phyloP scores from a whole-genome alignment of 2,888 invertebrate genomes.

The Coremacera marginata region DNA sequence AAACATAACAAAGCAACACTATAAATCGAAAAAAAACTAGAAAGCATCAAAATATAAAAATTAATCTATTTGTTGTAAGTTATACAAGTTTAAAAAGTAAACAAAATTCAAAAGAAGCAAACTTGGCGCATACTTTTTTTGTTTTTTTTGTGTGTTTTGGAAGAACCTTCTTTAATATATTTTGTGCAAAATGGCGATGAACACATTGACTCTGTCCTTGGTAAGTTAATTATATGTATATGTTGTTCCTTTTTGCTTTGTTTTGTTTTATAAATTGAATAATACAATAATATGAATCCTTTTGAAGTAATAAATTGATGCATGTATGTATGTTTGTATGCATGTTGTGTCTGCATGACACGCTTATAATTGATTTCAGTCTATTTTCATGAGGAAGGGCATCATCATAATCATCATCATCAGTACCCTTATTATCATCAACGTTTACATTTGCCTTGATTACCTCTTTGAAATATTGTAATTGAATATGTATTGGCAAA shows the following conservation, averaged over 20 bases:
- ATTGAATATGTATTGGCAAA: neutral
- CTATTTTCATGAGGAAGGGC: neutral
- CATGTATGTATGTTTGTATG: neutral
- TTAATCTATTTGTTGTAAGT: neutral
- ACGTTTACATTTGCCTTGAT: neutral
- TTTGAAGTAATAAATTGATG: no score
- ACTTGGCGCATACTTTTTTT: neutral
- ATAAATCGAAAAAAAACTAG: no score
- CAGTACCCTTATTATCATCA: neutral
- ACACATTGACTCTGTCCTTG: conserved; percentile 12
- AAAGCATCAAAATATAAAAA: no score
- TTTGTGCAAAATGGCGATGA: conserved; percentile 19
- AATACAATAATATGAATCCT: neutral
- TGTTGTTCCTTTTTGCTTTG: neutral
- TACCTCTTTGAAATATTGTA: neutral
- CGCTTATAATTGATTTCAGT: neutral
- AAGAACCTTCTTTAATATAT: neutral
- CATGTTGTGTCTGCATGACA: neutral
- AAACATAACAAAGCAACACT: no score
- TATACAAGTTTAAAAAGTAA: neutral
- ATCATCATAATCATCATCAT: neutral
- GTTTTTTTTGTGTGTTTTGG: neutral
- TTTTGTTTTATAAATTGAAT: neutral
- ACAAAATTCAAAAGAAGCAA: neutral
- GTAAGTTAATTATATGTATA: neutral